Evolutionary conservation across 2,888 invertebrate genomes (phyloP).

Genomic region (Schrankia costaestrigalis): DNA sequence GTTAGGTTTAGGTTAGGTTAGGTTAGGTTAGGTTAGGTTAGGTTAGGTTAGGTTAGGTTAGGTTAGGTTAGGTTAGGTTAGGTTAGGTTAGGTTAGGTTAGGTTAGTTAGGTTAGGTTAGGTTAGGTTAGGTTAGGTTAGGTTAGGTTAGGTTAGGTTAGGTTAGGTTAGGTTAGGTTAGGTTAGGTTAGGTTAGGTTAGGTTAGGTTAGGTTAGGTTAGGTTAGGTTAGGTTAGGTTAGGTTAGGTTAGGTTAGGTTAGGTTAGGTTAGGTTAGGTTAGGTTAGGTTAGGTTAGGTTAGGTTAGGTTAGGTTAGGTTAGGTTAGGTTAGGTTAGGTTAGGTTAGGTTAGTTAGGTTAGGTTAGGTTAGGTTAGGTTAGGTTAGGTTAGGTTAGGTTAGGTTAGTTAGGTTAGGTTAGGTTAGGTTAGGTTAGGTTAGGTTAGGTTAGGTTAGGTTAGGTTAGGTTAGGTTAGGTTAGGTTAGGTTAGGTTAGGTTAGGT

Average conservation of each 20-base stretch:
- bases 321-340: slow-evolving; percentile 8
- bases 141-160: no score
- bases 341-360: slow-evolving; percentile 8
- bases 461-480: slow-evolving; percentile 4
- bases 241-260: slow-evolving; percentile 8
- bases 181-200: slow-evolving; percentile 7
- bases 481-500: neutral
- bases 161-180: slow-evolving; percentile 17
- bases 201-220: slow-evolving; percentile 5
- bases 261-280: slow-evolving; percentile 8
- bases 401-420: slow-evolving; percentile 5
- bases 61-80: slow-evolving; percentile 9
- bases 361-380: slow-evolving; percentile 8
- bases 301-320: slow-evolving; percentile 8
- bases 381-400: slow-evolving; percentile 8
- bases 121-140: slow-evolving; percentile 13
- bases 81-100: slow-evolving; percentile 9
- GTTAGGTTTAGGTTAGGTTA: slow-evolving; percentile 11
- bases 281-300: slow-evolving; percentile 8
- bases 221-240: slow-evolving; percentile 8
- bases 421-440: slow-evolving; percentile 4
- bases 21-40: slow-evolving; percentile 11
- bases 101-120: slow-evolving; percentile 11
- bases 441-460: slow-evolving; percentile 4
- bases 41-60: slow-evolving; percentile 10